Base-by-base conservation (phyloP, 2,113 vertebrate species). In the Tupaia tana region DNA sequence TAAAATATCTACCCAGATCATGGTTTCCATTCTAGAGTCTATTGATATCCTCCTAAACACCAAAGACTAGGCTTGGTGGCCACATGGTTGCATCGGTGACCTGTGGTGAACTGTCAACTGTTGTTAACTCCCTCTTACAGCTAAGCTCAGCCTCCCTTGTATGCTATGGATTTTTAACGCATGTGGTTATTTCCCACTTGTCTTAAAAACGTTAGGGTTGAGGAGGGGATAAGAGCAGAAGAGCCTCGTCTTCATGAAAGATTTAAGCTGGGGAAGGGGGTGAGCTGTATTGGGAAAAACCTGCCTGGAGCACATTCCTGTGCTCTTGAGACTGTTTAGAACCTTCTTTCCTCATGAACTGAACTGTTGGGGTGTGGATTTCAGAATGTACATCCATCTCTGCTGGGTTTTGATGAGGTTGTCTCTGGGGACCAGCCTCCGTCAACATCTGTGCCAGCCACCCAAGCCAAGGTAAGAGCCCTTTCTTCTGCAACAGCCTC, bases 321-420 rank as follows among this genome's bases (percentile, higher is more conserved):
- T 11, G 15, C 63, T 83, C 64, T 66, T 58, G 59, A 86, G 77
- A 56, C 71, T 25, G 9, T 29, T 59, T 13, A 74, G 82, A 80
- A 34, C 75, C 29, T 58, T 61, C 59, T 19, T 1, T 61, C 70
- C 56, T 86, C 80, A 34, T 31, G 15, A 77, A 59, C 93, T 86
- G 75, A 96, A 94, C 86, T 24, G 89, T 58, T 85, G 63, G 61
- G 77, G 0, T 97, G 3, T 73, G 94, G 0, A 93, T 98, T 97
- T 97, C 90, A 99, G 98, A 98, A 95, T 85, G 83, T 85, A 71
- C 97, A 95, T 83, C 43, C 92, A 3, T 95, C 98, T 84, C 96
- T 98, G 94, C 88, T 95, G 29, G 64, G 74, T 95, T 75, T 96
- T 6, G 97, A 98, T 2, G 97, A 97, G 10, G 84, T 93, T 13